Base-by-base conservation (phyloP, 2,797 vertebrate genomes). In the Psittacula derbiana region DNA sequence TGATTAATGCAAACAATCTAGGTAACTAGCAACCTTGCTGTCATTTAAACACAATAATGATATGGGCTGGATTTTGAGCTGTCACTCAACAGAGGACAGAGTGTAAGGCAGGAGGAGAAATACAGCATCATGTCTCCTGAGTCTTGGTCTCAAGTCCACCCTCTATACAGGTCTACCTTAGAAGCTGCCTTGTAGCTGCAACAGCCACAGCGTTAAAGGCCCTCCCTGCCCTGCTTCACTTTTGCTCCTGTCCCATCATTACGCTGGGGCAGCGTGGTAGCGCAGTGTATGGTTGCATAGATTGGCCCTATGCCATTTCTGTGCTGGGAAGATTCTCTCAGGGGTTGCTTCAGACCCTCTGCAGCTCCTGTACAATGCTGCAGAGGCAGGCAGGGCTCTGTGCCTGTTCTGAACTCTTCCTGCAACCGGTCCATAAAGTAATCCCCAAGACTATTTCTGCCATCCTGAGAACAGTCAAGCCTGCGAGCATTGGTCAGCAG, bases 371-470 rank as follows among this genome's bases (percentile, higher is more conserved):
- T 33, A 40, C 70, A 52, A 69, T 94, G 95, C 86, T 93, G 95
- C 76, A 96, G 92, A 41, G 96, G 75, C 0, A 50, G 53, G 71
- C 89, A 93, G 79, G 94, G 80, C 43, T 94, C 95, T 92, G 19
- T 50, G 85, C 89, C 73, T 81, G 21, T 88, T 85, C 85, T 97
- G 71, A 98, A 95, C 80, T 98, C 97, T 41, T 97, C 93, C 80
- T 98, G 97, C 69, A 98, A 85, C 66, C 97, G 97, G 50, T 98
- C 97, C 81, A 98, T 97, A 40, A 98, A 97, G 80, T 98, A 98
- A 94, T 98, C 98, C 83, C 98, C 98, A 25, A 98, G 97, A 89
- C 97, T 95, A 21, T 90, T 96, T 46, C 94, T 92, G 73, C 95
- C 86, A 50, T 98, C 97, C 30, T 74, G 86, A 74, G 94, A 97